phyloP scores from a whole-genome alignment of 2,888 invertebrate genomes.

The Hipparchia semele region DNA sequence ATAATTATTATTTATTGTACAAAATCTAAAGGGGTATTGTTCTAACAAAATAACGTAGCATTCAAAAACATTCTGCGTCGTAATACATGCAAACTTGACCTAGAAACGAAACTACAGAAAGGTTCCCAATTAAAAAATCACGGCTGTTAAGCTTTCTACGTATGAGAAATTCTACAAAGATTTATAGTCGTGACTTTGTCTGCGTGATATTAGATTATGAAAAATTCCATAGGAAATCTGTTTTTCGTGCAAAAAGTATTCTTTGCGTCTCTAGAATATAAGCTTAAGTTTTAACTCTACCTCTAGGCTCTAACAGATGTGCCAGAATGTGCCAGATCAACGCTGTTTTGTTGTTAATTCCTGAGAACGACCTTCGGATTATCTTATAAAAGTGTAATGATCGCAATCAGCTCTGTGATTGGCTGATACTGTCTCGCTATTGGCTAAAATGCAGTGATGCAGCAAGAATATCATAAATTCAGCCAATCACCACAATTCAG shows the following conservation, averaged over 20 bases:
- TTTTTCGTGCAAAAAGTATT: neutral
- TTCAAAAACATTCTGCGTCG: neutral
- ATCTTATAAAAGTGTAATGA: too few species aligned
- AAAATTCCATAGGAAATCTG: neutral
- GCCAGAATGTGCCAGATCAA: too few species aligned
- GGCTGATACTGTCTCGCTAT: too few species aligned
- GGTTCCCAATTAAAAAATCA: constrained; percentile 73
- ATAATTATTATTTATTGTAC: too few species aligned
- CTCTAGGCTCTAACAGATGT: too few species aligned
- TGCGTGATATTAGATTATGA: neutral
- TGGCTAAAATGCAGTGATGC: too few species aligned
- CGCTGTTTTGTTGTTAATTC: too few species aligned
- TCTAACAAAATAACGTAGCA: neutral
- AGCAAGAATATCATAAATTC: too few species aligned
- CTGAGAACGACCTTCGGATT: too few species aligned
- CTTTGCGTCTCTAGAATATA: neutral
- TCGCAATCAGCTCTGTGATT: too few species aligned
- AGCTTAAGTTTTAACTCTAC: too few species aligned
- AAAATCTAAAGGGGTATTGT: neutral
- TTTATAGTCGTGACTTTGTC: neutral
- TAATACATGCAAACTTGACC: constrained; percentile 54
- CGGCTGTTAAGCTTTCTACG: constrained; percentile 50
- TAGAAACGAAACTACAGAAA: constrained; percentile 63
- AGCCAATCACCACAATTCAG: too few species aligned
- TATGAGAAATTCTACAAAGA: neutral